Evolutionary conservation across 2,797 vertebrate genomes (phyloP), one percentile per base, ranked within the genome.

Genomic region (Borostomias antarcticus): DNA sequence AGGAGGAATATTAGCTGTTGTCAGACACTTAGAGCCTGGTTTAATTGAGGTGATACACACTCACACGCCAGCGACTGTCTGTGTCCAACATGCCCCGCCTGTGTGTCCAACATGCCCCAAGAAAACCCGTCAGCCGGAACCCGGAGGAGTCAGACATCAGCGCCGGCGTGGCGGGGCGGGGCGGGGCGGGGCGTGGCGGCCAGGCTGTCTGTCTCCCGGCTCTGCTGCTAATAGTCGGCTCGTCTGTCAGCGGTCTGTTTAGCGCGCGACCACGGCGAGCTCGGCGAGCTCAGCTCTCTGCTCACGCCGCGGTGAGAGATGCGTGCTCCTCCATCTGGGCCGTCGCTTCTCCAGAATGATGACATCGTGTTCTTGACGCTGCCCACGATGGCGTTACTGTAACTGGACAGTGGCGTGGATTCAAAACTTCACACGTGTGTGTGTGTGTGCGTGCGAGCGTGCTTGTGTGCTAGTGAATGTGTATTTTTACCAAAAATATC

Each of bases 31-130:
- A 88, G 84, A 86, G 85, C 83, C 62, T 75, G 80, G 76, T 91
- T 92, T 91, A 92, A 92, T 91, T 92, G 87, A 91, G 89, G 89
- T 89, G 89, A 89, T 89, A 91, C 89, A 90, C 88, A 89, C 80
- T 87, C 83, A 88, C 86, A 70, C 84, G 79, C 64, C 72, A 47
- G 66, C 85, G n/a, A 83, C 81, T 82, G 81, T 75, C 60, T 77
- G 83, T 91, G 91, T 93, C 89, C 88, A 85, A 91, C 90, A 92
- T 86, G 88, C 70, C 69, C 13, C 71, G 74, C 33, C n/a, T n/a
- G n/a, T 77, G 83, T 91, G 91, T 93, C 89, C 88, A 85, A 91
- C 90, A 92, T 86, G 88, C 70, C 69, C 64, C 57, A 79, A 73
- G 80, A 90, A 80, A 92, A 89, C 84, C 89, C 76, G 68, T 91